Evolutionary conservation across 2,113 vertebrate genomes (phyloP), one percentile per base, ranked within the genome.

Genomic region (Thamnophis sirtalis): DNA sequence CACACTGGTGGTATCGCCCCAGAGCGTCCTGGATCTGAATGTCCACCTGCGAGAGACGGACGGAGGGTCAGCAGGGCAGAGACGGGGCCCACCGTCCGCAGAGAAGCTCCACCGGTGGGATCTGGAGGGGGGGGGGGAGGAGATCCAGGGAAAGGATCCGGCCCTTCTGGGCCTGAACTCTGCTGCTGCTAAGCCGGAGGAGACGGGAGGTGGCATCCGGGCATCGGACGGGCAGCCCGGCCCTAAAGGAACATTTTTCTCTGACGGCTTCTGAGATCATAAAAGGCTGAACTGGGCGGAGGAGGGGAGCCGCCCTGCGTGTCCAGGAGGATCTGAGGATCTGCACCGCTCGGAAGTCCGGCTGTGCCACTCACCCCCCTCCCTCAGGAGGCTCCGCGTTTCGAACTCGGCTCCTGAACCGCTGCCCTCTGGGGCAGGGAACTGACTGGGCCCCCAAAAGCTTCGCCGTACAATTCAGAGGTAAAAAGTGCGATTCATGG

Each of bases 1-100:
- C 99, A 7, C 99, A 99, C 92, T 99, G 99, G 50, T 99, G 99
- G 51, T 98, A 97, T 85, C 98, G 96, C 1, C 98, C 98, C 94
- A 99, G 95, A 0, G 98, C 98, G 0, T 99, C 99, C 48, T 91
- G 97, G 94, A 99, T 98, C 94, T 94, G 98, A 93, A 99, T 97
- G 50, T 99, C 99, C 1, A 99, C 98, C 99, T 99, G 51, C 73
- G 3, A 22, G 93, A 49, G 50, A 8, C n/a, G 54, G n/a, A 84
- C 0, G 1, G 38, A n/a, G 22, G 13, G 10, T 1, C 26, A 26
- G 58, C 58, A 8, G 55, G 55, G 21, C 6, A 22, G 8, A 21
- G 43, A 24, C 3, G 1, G 11, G 1, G 10, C 15, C n/a, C n/a
- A 0, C 21, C 2, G 15, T 1, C 28, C 33, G 17, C 0, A 48